Evolutionary conservation across 2,797 vertebrate species (phyloP).

Genomic region (Miichthys miiuy): DNA sequence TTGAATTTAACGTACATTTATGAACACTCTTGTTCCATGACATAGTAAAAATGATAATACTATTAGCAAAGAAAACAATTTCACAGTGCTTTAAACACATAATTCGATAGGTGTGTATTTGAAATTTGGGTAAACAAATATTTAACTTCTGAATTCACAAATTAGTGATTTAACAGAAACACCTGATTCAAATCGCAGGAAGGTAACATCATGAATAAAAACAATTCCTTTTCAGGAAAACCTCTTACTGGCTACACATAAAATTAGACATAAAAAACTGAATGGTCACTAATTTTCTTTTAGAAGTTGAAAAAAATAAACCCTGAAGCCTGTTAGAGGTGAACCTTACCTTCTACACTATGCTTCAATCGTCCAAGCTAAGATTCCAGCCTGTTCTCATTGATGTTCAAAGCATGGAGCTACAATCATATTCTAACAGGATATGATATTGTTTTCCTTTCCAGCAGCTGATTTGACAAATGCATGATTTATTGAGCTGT

Average conservation of each 20-base stretch:
- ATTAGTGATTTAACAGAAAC: slow-evolving; percentile 48
- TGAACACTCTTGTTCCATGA: slow-evolving; percentile 42
- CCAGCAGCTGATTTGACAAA: slow-evolving; percentile 5
- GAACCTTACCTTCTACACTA: not conserved
- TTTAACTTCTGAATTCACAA: slow-evolving; percentile 34
- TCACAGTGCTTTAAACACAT: slow-evolving; percentile 55
- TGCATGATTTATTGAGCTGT: not conserved
- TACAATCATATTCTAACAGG: not conserved
- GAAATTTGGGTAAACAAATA: slow-evolving; percentile 37
- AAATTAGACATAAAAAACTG: not conserved
- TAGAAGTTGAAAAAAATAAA: not conserved
- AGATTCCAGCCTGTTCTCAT: not conserved
- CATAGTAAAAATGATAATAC: slow-evolving; percentile 42
- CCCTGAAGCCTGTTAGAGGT: not conserved
- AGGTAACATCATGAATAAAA: slow-evolving; percentile 61
- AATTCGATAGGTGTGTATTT: slow-evolving; percentile 31
- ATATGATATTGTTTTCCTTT: not conserved
- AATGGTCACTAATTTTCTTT: not conserved
- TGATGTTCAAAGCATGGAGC: not conserved
- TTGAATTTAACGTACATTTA: slow-evolving; percentile 43
- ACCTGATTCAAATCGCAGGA: slow-evolving; percentile 49
- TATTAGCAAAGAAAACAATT: slow-evolving; percentile 53
- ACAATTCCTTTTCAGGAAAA: slow-evolving; percentile 39
- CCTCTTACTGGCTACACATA: not conserved
- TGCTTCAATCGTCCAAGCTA: not conserved